Base-by-base conservation (phyloP, 1,140 invertebrate species). In the Aphelenchoides besseyi region DNA sequence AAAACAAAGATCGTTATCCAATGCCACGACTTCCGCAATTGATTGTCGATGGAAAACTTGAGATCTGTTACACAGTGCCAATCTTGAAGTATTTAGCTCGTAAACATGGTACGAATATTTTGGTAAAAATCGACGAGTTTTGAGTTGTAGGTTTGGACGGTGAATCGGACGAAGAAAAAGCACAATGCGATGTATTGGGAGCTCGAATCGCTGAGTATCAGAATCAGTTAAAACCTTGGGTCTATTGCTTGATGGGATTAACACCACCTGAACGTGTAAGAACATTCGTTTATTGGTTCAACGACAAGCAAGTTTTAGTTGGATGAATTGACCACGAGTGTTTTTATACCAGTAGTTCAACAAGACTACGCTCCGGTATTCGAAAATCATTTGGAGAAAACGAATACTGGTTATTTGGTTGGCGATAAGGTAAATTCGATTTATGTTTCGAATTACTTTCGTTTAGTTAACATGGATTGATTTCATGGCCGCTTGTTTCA, bases 151-250 rank as follows among this genome's bases (percentile, higher is more conserved):
- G 73, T 0, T 30, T 76, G 8, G 75, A 75, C 62, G 33, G 55
- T 28, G 76, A 76, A 2, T 71, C 73, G 2, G 76, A 74, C 1
- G 75, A 76, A 59, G 77, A 79, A 61, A 73, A 75, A 55, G 75
- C 75, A 18, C 57, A 75, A 12, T 75, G 72, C 36, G 74, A 76
- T 26, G 35, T 41, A 23, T 66, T 76, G 30, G 75, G 77, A 26
- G 35, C 79, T 57, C 77, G 77, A 35, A 55, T 76, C 1, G 41
- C 74, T 16, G 77, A 79, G 26, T 69, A 76, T 52, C 37, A 75
- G 16, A 59, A 69, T n/a, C 57, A 68, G 12, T 3, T 76, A n/a
- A 78, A 79, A 53, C 75, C 77, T 26, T 76, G 41, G 41, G 71
- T 76, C 16, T 76, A 76, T 35, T 80, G 77, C 36, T 61, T 76